Conservation (phyloP, 2,113 vertebrate genomes). For the Bubo scandiacus region DNA sequence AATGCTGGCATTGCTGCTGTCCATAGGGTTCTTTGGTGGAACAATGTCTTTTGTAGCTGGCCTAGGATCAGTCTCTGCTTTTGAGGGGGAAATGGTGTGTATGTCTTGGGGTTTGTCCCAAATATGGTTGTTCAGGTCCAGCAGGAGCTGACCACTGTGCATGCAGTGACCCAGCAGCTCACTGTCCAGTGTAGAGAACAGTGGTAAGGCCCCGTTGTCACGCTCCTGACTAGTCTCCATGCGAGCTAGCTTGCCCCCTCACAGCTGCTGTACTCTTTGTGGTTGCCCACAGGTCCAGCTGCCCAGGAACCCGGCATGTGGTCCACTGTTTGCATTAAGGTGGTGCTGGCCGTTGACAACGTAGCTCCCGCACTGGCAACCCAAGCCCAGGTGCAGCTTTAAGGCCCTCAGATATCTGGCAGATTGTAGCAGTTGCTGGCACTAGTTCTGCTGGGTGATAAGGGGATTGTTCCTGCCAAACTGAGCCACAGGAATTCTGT, state of each 20-base stretch:
- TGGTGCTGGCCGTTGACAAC: neutral
- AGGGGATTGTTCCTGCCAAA: neutral
- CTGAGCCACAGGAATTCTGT: neutral
- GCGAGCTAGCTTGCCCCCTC: neutral
- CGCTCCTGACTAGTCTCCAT: neutral
- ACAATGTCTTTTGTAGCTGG: neutral
- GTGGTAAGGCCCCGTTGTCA: rapidly evolving
- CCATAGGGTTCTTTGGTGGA: neutral
- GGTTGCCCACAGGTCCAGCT: neutral
- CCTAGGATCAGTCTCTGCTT: neutral
- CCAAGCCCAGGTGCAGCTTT: neutral
- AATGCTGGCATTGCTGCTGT: neutral
- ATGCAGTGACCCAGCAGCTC: rapidly evolving
- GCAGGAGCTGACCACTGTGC: neutral
- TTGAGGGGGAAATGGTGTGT: neutral
- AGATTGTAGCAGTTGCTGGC: neutral
- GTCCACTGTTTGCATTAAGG: too few species aligned
- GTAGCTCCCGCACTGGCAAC: neutral
- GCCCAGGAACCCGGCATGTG: neutral
- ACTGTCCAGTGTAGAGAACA: neutral
- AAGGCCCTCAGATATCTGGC: neutral
- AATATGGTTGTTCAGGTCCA: neutral
- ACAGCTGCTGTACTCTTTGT: rapidly evolving
- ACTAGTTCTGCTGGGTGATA: neutral
- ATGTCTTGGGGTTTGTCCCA: neutral